Evolutionary conservation across 1,140 invertebrate genomes (phyloP).

Genomic region (Drosophila watanabei): DNA sequence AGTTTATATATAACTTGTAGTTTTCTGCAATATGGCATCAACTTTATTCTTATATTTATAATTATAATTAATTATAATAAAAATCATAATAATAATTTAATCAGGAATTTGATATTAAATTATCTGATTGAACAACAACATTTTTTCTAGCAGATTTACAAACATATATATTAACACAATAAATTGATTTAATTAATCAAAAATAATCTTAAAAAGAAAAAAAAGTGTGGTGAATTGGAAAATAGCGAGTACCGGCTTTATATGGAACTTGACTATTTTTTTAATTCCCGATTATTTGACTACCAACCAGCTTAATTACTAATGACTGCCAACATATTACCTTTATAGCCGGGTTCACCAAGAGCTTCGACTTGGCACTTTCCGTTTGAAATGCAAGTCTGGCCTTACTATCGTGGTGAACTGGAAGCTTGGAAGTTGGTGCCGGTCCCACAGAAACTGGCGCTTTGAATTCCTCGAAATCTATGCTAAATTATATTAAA

Average conservation of each 20-base stretch:
- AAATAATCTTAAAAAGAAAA: neutral
- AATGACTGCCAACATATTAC: neutral
- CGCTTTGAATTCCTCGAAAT: neutral
- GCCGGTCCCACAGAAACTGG: neutral
- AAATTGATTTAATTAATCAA: neutral
- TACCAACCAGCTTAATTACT: no score
- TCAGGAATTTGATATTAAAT: no score
- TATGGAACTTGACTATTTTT: no score
- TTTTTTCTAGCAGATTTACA: neutral
- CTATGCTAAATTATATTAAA: neutral
- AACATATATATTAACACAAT: no score
- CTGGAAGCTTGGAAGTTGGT: neutral
- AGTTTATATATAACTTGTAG: no score
- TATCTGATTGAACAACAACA: no score
- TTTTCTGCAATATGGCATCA: no score
- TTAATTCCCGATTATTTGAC: no score
- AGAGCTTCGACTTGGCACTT: neutral
- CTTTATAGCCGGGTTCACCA: neutral
- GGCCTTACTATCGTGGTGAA: neutral
- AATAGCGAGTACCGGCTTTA: no score
- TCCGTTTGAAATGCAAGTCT: neutral
- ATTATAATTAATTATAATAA: no score
- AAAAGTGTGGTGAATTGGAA: conserved; percentile 1
- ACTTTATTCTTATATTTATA: no score
- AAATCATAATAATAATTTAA: no score